phyloP scores from a whole-genome alignment of 2,888 invertebrate genomes.

The Monochamus alternatus region DNA sequence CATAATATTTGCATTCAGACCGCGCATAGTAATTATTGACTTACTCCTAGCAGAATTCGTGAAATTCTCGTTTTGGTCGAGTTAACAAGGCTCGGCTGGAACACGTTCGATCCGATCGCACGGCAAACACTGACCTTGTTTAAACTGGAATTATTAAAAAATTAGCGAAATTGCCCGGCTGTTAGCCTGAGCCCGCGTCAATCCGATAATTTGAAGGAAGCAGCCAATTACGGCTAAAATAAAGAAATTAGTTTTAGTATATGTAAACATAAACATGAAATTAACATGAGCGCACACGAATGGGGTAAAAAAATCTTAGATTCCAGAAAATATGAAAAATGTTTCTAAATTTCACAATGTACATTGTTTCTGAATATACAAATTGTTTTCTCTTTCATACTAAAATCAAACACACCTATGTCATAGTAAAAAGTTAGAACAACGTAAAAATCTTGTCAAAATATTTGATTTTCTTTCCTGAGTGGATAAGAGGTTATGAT shows the following conservation, averaged over 20 bases:
- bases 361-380: too few relatives aligned
- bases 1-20: conserved; percentile 4
- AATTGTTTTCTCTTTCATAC: too few relatives aligned
- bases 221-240: conserved; percentile 25
- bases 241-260: conserved; percentile 28
- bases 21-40: conserved; percentile 2
- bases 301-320: background rate
- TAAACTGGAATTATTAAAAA: conserved; percentile 31
- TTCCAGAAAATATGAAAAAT: background rate
- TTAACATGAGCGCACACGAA: background rate
- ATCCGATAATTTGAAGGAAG: conserved; percentile 35
- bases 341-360: too few relatives aligned
- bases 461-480: too few relatives aligned
- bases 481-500: too few relatives aligned
- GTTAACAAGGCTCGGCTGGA: conserved; percentile 1
- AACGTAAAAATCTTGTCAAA: too few relatives aligned
- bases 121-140: conserved; percentile 35
- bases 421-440: too few relatives aligned
- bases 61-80: conserved; percentile 20
- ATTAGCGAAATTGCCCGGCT: conserved; percentile 24
- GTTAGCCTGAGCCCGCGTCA: conserved; percentile 14
- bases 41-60: conserved; percentile 11
- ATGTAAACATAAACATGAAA: conserved; percentile 18
- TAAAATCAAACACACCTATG: too few relatives aligned
- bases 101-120: conserved; percentile 18